Conservation (phyloP, 2,888 invertebrate species). For the Congeria kusceri region DNA sequence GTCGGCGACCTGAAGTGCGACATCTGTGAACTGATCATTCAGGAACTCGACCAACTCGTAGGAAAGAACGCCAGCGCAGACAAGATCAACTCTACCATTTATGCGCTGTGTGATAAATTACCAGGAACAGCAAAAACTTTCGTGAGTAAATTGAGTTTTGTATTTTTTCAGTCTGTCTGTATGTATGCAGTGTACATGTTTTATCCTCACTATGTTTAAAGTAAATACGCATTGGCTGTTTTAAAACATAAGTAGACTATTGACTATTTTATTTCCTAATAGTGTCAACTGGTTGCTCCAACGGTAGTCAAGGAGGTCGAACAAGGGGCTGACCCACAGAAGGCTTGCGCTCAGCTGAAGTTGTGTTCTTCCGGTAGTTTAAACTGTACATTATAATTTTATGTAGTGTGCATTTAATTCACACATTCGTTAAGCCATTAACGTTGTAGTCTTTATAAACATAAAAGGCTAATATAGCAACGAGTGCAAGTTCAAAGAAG, state of each 20-base stretch:
- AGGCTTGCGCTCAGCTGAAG: constrained; percentile 10
- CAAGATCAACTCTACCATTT: constrained; percentile 61
- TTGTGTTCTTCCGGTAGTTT: constrained; percentile 9
- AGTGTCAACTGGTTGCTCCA: constrained; percentile 16
- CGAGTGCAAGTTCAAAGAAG: too few species aligned
- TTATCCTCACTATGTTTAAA: too few species aligned
- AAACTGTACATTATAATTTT: too few species aligned
- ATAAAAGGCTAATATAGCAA: too few species aligned
- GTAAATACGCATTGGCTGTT: too few species aligned
- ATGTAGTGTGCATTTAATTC: too few species aligned
- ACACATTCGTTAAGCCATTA: background rate
- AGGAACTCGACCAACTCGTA: constrained; percentile 49
- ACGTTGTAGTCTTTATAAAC: background rate
- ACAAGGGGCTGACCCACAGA: constrained; percentile 5
- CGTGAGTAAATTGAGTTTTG: too few species aligned
- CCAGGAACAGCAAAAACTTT: background rate
- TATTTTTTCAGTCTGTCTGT: too few species aligned
- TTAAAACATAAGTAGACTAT: too few species aligned
- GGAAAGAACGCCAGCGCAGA: constrained; percentile 52
- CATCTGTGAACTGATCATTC: constrained; percentile 57
- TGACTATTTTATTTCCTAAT: background rate
- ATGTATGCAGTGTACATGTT: too few species aligned
- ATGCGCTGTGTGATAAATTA: constrained; percentile 10
- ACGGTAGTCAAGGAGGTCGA: constrained; percentile 2
- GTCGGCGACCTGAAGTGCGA: constrained; percentile 47